Percentiles rank a stretch among this genome's conserved stretches.
phyloP scores from a whole-genome alignment of 2,888 invertebrate genomes.

The Agrenia bidenticulata region DNA sequence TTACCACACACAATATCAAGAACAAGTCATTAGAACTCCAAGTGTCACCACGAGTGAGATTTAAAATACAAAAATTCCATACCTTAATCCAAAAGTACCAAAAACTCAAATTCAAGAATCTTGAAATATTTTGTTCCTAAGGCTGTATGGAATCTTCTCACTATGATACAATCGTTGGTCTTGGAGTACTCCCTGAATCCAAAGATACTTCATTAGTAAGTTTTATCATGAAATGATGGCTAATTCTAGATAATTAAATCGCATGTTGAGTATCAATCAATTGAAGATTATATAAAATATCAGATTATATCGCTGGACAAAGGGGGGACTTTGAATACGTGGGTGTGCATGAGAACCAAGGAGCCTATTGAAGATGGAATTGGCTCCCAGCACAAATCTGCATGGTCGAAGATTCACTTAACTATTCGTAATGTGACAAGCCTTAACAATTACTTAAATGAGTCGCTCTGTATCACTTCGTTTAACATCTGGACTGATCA shows the following conservation, averaged over 20 bases:
- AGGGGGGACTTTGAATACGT: slow-evolving; percentile 38
- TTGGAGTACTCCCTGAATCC: slow-evolving; percentile 41
- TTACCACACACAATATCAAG: slow-evolving; percentile 48
- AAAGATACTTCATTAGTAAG: slow-evolving; percentile 39
- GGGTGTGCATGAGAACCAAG: slow-evolving; percentile 38
- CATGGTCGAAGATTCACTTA: slow-evolving; percentile 42
- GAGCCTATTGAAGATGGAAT: slow-evolving; percentile 23
- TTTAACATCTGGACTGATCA: slow-evolving; percentile 26
- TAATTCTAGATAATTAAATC: background rate
- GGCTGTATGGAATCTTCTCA: slow-evolving; percentile 38
- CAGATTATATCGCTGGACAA: slow-evolving; percentile 36
- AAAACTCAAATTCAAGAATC: too few species aligned
- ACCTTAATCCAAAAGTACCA: background rate
- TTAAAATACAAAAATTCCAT: too few species aligned
- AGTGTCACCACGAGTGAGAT: slow-evolving; percentile 46
- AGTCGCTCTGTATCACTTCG: slow-evolving; percentile 22
- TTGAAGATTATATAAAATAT: background rate
- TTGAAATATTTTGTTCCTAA: slow-evolving; percentile 12
- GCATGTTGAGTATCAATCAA: background rate
- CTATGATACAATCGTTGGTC: slow-evolving; percentile 32
- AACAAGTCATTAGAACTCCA: slow-evolving; percentile 48
- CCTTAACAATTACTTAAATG: background rate
- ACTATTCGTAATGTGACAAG: slow-evolving; percentile 23
- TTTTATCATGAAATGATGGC: too few species aligned
- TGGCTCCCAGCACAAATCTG: slow-evolving; percentile 34